Evolutionary conservation across 2,113 vertebrate genomes (phyloP), one percentile per base, ranked within the genome.

Genomic region (Cercopithecus mona): DNA sequence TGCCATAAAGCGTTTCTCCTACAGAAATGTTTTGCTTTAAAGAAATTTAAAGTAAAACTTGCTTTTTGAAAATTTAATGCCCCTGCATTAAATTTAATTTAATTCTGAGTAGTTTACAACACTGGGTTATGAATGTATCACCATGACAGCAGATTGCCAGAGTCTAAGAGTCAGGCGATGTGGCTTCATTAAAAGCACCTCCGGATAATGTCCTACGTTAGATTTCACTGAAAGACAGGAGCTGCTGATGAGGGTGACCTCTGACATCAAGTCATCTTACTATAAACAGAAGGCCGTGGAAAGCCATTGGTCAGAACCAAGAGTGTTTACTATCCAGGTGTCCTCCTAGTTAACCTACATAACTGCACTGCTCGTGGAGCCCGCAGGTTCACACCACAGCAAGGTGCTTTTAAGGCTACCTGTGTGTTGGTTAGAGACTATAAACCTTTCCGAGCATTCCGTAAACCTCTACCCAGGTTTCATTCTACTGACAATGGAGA

Each of bases 251-350:
- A 98, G 96, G 98, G 98, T 98, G 98, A 99, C 98, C 98, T 98
- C 98, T 98, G 97, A 98, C 97, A 96, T 97, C 98, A 98, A 99
- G 98, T 99, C 99, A 98, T 99, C 98, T 97, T 98, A 98, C 98
- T 99, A 98, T 98, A 99, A 99, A 99, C 99, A 99, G 98, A 99
- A 98, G 98, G 97, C 98, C 96, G 97, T 98, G 98, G 99, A 99
- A 98, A 98, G 98, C 98, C 98, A 98, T 97, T 98, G 98, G 98
- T 97, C 97, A 87, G 98, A 98, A 98, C 98, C 98, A 98, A 98
- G 98, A 96, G 97, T 98, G 98, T 98, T 99, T 98, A 97, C 98
- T 98, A 98, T 98, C 96, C 98, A 97, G 98, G 87, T 98, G 98
- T 97, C 98, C 90, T 98, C 97, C 98, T 98, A 88, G 98, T 98